A percentile compares a stretch with the other conserved stretches of the same genome.
Conservation (phyloP, 2,797 vertebrate species). For the Coregonus suidteri region DNA sequence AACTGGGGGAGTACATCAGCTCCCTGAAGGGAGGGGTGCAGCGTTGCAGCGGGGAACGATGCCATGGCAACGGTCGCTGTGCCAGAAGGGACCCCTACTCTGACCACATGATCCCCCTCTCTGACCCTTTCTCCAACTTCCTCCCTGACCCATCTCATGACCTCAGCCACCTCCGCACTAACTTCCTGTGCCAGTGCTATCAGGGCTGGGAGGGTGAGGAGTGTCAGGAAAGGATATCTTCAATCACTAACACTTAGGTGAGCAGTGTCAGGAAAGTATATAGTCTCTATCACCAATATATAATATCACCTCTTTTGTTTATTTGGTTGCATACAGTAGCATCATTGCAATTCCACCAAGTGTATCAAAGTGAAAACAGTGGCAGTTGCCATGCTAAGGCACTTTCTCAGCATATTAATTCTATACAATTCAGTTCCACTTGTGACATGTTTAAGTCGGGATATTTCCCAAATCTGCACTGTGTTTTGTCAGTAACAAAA, state of each 20-base stretch:
- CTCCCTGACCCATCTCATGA: slow-evolving; percentile 24
- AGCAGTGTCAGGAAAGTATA: slow-evolving; percentile 64
- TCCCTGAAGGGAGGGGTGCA: slow-evolving; percentile 70
- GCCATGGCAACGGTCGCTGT: slow-evolving; percentile 82
- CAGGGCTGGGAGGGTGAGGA: slow-evolving; percentile 74
- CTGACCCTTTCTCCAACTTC: slow-evolving; percentile 16
- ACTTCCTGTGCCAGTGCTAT: slow-evolving; percentile 84
- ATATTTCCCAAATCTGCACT: background rate
- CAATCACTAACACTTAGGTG: slow-evolving; percentile 49
- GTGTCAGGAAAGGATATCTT: slow-evolving; percentile 62
- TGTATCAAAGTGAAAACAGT: background rate
- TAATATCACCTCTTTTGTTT: background rate
- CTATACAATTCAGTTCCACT: background rate
- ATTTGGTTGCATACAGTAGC: background rate
- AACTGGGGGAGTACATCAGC: slow-evolving; percentile 79
- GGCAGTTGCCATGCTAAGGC: background rate
- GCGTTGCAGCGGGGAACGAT: slow-evolving; percentile 65
- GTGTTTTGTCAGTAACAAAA: too few species aligned
- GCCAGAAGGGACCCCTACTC: slow-evolving; percentile 60
- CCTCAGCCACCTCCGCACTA: slow-evolving; percentile 38
- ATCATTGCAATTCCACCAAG: background rate
- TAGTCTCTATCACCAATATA: background rate
- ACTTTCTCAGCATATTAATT: background rate
- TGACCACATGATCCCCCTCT: slow-evolving; percentile 52
- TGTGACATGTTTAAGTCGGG: background rate